These are phyloP conservation scores for Ahaetulla prasina DNA, from an alignment of 2,113 vertebrate genomes.

Conservation along the genomic window DNA sequence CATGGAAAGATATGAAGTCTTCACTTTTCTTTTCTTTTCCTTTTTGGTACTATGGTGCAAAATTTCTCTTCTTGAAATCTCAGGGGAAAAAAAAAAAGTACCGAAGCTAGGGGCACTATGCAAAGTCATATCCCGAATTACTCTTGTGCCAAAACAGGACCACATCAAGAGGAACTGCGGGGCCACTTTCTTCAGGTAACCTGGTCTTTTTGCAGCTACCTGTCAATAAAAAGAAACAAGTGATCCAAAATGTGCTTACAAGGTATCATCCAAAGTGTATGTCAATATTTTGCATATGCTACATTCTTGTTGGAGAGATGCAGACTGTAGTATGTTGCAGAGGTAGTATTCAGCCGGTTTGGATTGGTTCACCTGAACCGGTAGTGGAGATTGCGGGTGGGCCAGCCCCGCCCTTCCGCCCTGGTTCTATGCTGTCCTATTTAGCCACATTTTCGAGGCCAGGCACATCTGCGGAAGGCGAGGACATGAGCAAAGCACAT, in stretches of 20 bases:
- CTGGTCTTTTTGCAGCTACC: constrained; percentile 93
- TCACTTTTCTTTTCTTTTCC: background rate
- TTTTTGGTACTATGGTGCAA: background rate
- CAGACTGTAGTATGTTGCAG: background rate
- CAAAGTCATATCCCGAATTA: constrained; percentile 98
- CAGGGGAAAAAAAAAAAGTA: constrained; percentile 62
- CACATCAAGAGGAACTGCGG: constrained; percentile 99
- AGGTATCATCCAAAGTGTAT: background rate
- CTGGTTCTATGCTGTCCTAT: no score
- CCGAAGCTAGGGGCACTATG: constrained; percentile 98
- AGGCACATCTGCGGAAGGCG: no score
- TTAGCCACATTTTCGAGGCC: no score
- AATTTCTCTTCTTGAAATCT: background rate
- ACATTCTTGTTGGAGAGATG: background rate
- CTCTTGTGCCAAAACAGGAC: constrained; percentile 98
- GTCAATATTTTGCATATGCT: background rate
- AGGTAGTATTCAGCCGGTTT: no score
- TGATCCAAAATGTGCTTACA: background rate
- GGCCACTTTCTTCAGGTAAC: constrained; percentile 92
- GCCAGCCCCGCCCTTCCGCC: no score
- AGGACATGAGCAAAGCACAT: no score
- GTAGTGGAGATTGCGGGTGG: no score
- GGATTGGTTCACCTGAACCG: no score
- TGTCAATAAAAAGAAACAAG: constrained; percentile 67
- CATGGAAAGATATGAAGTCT: background rate